Base-by-base conservation (phyloP, 2,888 invertebrate species). In the Cataglyphis livida region DNA sequence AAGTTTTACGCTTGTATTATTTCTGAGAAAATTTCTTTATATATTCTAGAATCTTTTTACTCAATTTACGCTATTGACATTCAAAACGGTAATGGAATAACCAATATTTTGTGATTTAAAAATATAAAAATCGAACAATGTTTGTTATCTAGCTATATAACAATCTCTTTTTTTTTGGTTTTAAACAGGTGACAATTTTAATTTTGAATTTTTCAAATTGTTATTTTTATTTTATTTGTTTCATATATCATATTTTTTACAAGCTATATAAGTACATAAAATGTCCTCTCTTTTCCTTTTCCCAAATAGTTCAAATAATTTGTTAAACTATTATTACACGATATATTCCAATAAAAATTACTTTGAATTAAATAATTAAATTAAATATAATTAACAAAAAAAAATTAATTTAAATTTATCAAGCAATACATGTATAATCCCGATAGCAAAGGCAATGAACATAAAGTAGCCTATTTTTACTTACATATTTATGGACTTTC, bases 1-100 rank as follows among this genome's bases (percentile, higher is more conserved):
- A 62, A 62, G 44, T 62, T n/a, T 32, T 18, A 28, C 18, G 59
- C n/a, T 41, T 61, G 59, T 25, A 35, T 35, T 25, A 71, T 38
- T 38, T 57, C 38, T 71, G 10, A 57, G 35, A 71, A 57, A 71
- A 38, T 25, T 71, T 57, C 25, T 57, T 3, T 25, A 18, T 54
- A 35, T 25, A 7, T 54, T 2, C 57, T 71, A 57, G 35, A 18
- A 64, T 35, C 28, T 28, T 38, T 1, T 12, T 18, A 21, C 28
- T 75, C 6, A 61, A 61, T 74, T 74, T 62, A 44, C 21, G 15
- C 44, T 44, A 48, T 41, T 41, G 12, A n/a, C n/a, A 41, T 28
- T 48, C 6, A 38, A 64, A 35, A 32, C 3, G 18, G 15, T 25
- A 25, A 51, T 41, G 3, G 9, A 54, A 76, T 28, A 54, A 38